A percentile compares a stretch with the other conserved stretches of the same genome.
Conservation (phyloP, 2,797 vertebrate genomes). For the Naso thynnoides region DNA sequence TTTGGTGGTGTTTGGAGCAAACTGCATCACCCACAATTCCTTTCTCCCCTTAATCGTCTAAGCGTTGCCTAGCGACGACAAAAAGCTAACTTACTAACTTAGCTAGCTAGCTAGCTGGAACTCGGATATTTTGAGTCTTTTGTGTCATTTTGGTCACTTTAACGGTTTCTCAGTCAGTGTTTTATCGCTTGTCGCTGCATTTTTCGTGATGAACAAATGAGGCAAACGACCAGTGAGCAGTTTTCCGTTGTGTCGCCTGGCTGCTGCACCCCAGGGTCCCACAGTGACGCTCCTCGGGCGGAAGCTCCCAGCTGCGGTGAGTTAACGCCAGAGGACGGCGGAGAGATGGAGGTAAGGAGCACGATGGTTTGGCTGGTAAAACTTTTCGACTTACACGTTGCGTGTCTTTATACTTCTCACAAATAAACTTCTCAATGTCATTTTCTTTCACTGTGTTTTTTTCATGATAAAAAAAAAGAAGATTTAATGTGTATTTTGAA, state of each 20-base stretch:
- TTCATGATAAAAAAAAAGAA: not conserved
- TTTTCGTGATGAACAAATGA: slow-evolving; percentile 10
- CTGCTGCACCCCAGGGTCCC: slow-evolving; percentile 19
- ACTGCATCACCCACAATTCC: slow-evolving; percentile 35
- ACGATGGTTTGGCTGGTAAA: not conserved
- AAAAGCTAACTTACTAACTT: slow-evolving; percentile 8
- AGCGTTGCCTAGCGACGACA: slow-evolving; percentile 47
- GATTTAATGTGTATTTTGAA: not conserved
- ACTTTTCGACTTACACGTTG: not conserved
- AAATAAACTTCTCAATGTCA: too few relatives aligned
- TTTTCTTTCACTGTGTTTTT: not conserved
- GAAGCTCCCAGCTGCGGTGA: slow-evolving; percentile 3
- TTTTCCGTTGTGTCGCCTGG: slow-evolving; percentile 7
- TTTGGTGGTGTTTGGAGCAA: not conserved
- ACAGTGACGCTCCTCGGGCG: not conserved
- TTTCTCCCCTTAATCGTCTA: not conserved
- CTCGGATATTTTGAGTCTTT: not conserved
- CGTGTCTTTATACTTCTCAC: not conserved
- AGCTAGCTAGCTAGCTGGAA: not conserved
- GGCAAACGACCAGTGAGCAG: not conserved
- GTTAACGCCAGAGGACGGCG: slow-evolving; percentile 9
- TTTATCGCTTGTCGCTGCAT: not conserved
- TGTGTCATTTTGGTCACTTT: not conserved
- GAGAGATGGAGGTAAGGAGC: slow-evolving; percentile 65
- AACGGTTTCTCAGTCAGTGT: not conserved